Evolutionary conservation across 2,888 invertebrate genomes (phyloP).

Genomic region (Cataglyphis cursor): DNA sequence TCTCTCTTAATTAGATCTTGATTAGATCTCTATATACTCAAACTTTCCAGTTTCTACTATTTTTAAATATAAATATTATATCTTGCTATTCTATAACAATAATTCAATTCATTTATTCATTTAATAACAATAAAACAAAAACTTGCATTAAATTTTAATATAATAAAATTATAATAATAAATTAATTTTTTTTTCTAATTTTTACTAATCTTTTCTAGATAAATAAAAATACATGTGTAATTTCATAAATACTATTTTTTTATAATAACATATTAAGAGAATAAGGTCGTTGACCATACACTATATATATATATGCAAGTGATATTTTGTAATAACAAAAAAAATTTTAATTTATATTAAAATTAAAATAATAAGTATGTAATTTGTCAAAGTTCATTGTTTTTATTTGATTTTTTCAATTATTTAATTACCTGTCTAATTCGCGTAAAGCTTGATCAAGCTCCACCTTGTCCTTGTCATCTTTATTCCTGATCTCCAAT

Average conservation of each 20-base stretch:
- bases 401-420: background rate
- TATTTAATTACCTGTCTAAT: slow-evolving; percentile 87
- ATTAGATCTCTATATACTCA: background rate
- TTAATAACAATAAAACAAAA: background rate
- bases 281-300: background rate
- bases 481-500: slow-evolving; percentile 90
- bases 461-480: slow-evolving; percentile 89
- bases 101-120: background rate
- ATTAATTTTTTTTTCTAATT: background rate
- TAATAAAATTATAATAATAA: background rate
- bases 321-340: background rate
- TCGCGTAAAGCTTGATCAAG: slow-evolving; percentile 89
- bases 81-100: background rate
- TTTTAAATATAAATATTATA: background rate
- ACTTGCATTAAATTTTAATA: background rate
- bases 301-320: background rate
- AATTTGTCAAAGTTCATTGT: background rate
- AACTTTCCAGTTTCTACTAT: background rate
- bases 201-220: too few relatives aligned
- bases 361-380: background rate
- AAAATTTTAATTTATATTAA: background rate
- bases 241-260: background rate
- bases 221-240: background rate
- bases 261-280: background rate
- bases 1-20: background rate